These are phyloP conservation scores for Thermophis baileyi DNA, from an alignment of 2,113 vertebrate genomes.

Conservation along the genomic window DNA sequence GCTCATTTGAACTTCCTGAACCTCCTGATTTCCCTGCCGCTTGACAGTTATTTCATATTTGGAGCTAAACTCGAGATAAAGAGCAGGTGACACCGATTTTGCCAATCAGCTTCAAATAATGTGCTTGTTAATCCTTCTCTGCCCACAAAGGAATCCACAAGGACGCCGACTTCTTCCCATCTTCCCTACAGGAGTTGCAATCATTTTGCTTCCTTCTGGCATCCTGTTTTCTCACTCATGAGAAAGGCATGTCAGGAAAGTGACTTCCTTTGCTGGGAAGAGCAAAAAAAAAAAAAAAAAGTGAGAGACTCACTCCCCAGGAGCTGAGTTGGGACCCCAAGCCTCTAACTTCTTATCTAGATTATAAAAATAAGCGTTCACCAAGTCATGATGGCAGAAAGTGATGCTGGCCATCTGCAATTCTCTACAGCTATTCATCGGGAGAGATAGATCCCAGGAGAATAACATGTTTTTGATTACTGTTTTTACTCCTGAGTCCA, in stretches of 20 bases:
- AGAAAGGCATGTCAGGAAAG: background rate
- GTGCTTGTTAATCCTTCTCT: background rate
- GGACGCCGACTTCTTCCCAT: background rate
- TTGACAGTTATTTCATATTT: background rate
- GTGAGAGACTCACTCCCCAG: background rate
- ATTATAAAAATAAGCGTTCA: background rate
- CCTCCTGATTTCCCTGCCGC: background rate
- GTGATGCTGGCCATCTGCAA: background rate
- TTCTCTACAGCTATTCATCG: slow-evolving; percentile 14
- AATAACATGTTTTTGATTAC: slow-evolving; percentile 54
- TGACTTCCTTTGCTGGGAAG: background rate
- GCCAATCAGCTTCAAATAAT: background rate
- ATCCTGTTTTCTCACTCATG: background rate
- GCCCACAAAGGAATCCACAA: background rate
- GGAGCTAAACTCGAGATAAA: background rate
- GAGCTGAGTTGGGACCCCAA: background rate
- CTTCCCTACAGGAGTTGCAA: background rate
- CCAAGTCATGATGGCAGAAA: slow-evolving; percentile 7
- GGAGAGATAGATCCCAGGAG: slow-evolving; percentile 14
- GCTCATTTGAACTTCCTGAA: background rate
- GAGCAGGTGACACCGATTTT: background rate
- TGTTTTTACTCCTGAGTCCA: slow-evolving; percentile 53
- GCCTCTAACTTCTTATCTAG: background rate
- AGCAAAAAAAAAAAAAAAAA: background rate
- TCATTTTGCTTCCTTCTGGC: background rate